A percentile compares a stretch with the other conserved stretches of the same genome.
Evolutionary conservation across 2,888 invertebrate species (phyloP).

Genomic region (Thecophora atra): DNA sequence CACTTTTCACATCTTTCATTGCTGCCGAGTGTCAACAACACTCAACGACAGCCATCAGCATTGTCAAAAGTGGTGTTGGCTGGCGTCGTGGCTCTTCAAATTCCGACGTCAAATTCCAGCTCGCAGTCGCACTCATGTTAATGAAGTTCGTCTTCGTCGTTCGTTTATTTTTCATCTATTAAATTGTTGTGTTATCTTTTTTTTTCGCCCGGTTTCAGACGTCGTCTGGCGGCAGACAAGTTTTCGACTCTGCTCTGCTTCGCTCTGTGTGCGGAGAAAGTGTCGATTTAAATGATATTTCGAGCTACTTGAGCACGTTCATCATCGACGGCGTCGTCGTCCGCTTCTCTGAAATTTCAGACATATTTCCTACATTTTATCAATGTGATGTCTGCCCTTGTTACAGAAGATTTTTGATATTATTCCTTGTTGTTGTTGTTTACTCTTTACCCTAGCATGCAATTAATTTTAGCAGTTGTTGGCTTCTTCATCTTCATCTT

Average conservation of each 20-base stretch:
- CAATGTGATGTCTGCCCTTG: not conserved
- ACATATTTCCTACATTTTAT: conserved; percentile 2
- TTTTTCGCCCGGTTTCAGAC: too few species aligned
- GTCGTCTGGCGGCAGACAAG: not conserved
- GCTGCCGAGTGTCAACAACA: not conserved
- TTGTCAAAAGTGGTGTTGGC: too few species aligned
- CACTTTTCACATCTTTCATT: not conserved
- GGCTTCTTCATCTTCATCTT: conserved; percentile 12
- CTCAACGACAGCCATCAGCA: not conserved
- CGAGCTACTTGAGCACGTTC: conserved; percentile 29
- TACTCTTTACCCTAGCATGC: conserved; percentile 24
- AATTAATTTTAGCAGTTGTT: conserved; percentile 35
- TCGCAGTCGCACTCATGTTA: not conserved
- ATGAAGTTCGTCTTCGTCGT: too few species aligned
- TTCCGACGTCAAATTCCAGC: conserved; percentile 22
- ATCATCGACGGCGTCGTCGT: conserved; percentile 13
- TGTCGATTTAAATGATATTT: conserved; percentile 25
- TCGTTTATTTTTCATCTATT: too few species aligned
- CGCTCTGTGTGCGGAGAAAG: not conserved
- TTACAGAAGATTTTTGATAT: not conserved
- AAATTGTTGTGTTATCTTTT: not conserved
- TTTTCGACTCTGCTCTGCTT: not conserved
- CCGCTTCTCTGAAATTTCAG: not conserved
- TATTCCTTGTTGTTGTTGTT: conserved; percentile 10
- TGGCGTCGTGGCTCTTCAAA: not conserved